Conservation (phyloP, 2,888 invertebrate genomes). For the Lasioglossum figueresi region DNA sequence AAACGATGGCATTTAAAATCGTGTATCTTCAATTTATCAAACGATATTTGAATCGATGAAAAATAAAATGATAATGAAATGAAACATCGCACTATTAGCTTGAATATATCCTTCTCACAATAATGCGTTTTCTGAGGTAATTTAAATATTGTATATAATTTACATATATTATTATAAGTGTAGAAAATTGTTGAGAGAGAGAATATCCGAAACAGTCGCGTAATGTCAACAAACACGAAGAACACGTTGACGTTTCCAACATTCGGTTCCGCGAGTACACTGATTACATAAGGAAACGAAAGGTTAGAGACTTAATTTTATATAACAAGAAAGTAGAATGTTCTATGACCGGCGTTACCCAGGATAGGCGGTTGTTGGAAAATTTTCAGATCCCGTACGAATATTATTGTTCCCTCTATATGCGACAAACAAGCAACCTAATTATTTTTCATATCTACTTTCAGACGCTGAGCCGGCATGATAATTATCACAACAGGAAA, state of each 20-base stretch:
- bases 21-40: not conserved
- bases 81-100: no score
- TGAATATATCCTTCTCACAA: no score
- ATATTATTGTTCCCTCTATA: not conserved
- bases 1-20: not conserved
- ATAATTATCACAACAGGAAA: constrained; percentile 31
- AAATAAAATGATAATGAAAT: no score
- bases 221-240: not conserved
- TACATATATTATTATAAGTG: not conserved
- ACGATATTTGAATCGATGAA: no score
- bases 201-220: not conserved
- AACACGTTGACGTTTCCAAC: not conserved
- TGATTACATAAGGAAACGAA: constrained; percentile 53
- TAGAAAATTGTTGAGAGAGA: not conserved
- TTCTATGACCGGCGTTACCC: constrained; percentile 5
- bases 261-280: constrained; percentile 1
- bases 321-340: constrained; percentile 46
- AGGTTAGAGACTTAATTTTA: constrained; percentile 59
- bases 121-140: not conserved
- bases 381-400: not conserved
- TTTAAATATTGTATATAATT: not conserved
- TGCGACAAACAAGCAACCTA: not conserved
- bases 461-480: not conserved
- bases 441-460: constrained; percentile 40
- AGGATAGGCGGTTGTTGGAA: not conserved